Evolutionary conservation across 2,888 invertebrate genomes (phyloP), one percentile per base, ranked within the genome.

Genomic region (Aleiodes testaceus): DNA sequence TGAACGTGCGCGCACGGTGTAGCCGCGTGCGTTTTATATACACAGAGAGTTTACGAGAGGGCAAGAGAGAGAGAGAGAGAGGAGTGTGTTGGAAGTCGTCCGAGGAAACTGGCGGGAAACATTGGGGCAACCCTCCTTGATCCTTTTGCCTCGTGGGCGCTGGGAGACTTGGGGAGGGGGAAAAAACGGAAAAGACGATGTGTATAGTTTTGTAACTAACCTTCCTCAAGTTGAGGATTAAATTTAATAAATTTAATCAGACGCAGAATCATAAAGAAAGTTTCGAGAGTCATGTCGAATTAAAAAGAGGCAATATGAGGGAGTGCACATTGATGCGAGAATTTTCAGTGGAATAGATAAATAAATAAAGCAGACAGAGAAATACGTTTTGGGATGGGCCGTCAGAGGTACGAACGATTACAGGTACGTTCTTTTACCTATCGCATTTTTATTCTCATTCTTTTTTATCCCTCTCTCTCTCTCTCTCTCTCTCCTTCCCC

Each of bases 61-160:
- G 14, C 18, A 18, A 42, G 55, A 45, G 65, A 52, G 20, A 55
- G 59, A 18, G 59, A 53, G 50, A 64, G 49, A 30, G 69, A 65
- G 70, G 59, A 59, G 49, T 14, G 52, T 44, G 42, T 36, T 61
- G 69, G 45, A 59, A 70, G 70, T 66, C 18, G 71, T 67, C 71
- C 67, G 64, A 72, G 71, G 18, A 72, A 72, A 72, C 52, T 72
- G 71, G 71, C 71, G 71, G 71, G 71, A 72, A 72, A 72, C 67
- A 69, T 63, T 45, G 22, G 45, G 5, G 63, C 59, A 53, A 42
- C 45, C 69, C 52, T 69, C 63, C 67, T 64, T 67, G 67, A 61
- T 52, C 67, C 50, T 63, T 64, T 66, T 50, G 49, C 70, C 66
- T 53, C 66, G 63, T 63, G 69, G 63, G 42, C 45, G 22, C 59